A percentile compares a stretch with the other conserved stretches of the same genome.
phyloP scores from a whole-genome alignment of 2,888 invertebrate species.

The Hypena proboscidalis region DNA sequence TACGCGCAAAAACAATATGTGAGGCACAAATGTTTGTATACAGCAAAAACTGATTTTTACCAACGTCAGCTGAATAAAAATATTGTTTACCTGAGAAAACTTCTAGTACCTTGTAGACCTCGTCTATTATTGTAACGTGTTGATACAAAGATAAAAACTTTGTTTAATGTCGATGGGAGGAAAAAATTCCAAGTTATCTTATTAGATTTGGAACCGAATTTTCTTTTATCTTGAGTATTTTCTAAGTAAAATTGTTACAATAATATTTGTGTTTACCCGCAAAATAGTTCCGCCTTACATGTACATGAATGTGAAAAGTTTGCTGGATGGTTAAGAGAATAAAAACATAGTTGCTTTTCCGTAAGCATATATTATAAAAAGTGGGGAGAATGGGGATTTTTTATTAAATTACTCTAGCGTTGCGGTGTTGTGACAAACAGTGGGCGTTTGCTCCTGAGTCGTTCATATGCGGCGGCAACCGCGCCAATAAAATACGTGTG shows the following conservation, averaged over 20 bases:
- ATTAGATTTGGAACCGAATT: constrained; percentile 21
- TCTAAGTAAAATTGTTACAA: not conserved
- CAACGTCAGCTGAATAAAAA: constrained; percentile 55
- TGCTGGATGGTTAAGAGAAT: not conserved
- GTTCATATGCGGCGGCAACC: constrained; percentile 53
- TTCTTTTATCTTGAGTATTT: constrained; percentile 4
- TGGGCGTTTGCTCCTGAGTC: constrained; percentile 48
- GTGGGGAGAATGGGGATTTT: constrained; percentile 48
- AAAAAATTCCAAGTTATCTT: constrained; percentile 27
- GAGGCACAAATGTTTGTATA: constrained; percentile 50
- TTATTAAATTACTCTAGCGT: constrained; percentile 64
- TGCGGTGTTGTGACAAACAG: constrained; percentile 63
- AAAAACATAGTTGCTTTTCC: constrained; percentile 21
- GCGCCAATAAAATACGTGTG: constrained; percentile 55
- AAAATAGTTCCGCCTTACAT: not conserved
- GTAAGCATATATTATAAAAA: constrained; percentile 41
- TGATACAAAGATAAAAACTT: constrained; percentile 35
- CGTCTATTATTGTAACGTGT: constrained; percentile 30
- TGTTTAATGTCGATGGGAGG: constrained; percentile 18
- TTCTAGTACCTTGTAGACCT: constrained; percentile 26
- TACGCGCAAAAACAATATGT: constrained; percentile 65
- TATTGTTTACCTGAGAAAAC: constrained; percentile 37
- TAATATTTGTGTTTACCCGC: not conserved
- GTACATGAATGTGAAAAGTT: not conserved
- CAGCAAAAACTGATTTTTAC: constrained; percentile 67